Evolutionary conservation across 2,888 invertebrate species (phyloP), one percentile per base, ranked within the genome.

Genomic region (Clepsis dumicolana): DNA sequence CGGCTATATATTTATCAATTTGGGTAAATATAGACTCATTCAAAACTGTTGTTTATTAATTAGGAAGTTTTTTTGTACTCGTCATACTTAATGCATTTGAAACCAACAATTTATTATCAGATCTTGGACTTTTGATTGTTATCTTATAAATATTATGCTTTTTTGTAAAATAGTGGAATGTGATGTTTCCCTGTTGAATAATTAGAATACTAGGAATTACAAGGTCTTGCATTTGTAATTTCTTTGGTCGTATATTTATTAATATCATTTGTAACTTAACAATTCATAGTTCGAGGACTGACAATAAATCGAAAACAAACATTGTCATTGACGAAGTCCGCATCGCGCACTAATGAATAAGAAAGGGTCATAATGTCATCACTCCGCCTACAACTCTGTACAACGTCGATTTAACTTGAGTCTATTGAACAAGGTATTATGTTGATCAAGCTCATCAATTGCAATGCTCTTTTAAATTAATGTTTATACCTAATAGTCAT

Each of bases 371-470:
- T 25, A 57, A 27, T 38, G 12, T 35, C 59, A 41, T 41, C 21
- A 18, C 50, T 38, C 25, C 25, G 35, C 57, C 18, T 52, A 32
- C 52, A 25, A 63, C 27, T 67, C n/a, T 38, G 32, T 57, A 59
- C 52, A 53, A 63, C 59, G 63, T 68, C 57, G 50, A 68, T 68
- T 72, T 70, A 68, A 64, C 66, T 74, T 77, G 77, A 79, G 76
- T 81, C 78, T 80, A 79, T 84, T 86, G 90, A 91, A 91, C 89
- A 89, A 91, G 86, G 86, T 85, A 86, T 87, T 88, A 84, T 81
- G 87, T 89, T 89, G 90, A 91, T 91, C 88, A 91, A 91, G 90
- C 89, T 91, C 88, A 91, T 83, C 80, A 80, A 87, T 88, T 88
- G 87, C 90, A 92, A 93, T 92, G 91, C 91, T 93, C 91, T 88